phyloP scores from a whole-genome alignment of 1,140 invertebrate genomes.

The Ylistrum balloti region DNA sequence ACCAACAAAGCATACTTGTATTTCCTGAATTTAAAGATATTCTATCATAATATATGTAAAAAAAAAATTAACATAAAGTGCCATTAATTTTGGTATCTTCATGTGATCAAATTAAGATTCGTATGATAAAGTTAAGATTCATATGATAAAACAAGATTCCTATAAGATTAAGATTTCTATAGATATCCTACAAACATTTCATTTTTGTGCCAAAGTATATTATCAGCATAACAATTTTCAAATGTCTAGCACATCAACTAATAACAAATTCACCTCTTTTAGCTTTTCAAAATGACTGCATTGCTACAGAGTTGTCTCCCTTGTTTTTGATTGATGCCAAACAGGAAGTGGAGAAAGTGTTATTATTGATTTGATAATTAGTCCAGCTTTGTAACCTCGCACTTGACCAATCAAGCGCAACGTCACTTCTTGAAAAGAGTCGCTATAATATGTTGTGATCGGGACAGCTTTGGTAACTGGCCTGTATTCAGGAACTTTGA shows the following conservation, averaged over 20 bases:
- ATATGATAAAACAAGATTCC: no score
- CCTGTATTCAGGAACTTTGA: neutral
- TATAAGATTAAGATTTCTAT: no score
- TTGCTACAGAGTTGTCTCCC: neutral
- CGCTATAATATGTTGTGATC: neutral
- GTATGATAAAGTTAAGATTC: no score
- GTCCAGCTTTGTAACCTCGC: constrained; percentile 31
- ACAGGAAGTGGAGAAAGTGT: constrained; percentile 10
- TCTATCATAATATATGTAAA: no score
- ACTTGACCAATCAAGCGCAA: constrained; percentile 1
- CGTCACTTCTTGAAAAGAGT: constrained; percentile 29
- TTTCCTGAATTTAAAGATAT: no score
- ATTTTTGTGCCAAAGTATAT: no score
- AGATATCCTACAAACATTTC: no score
- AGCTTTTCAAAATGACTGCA: neutral
- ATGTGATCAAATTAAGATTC: no score
- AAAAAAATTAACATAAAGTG: no score
- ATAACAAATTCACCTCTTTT: neutral
- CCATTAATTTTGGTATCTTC: no score
- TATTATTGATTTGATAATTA: constrained; percentile 16
- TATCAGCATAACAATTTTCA: no score
- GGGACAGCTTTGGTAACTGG: neutral
- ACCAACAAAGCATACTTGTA: no score
- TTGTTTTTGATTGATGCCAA: neutral
- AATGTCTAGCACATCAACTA: neutral